Base-by-base conservation (phyloP, 1,140 invertebrate genomes). In the Agrilus planipennis region DNA sequence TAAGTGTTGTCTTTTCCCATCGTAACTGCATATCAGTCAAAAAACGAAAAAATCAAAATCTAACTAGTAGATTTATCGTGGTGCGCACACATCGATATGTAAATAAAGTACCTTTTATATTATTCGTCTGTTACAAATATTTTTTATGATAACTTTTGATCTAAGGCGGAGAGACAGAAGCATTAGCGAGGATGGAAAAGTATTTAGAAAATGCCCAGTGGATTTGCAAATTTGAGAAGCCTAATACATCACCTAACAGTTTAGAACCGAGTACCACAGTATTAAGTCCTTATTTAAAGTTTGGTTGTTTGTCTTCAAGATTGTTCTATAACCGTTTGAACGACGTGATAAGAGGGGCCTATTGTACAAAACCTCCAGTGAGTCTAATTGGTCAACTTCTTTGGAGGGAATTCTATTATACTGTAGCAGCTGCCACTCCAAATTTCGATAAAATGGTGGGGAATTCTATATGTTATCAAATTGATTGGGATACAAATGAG, bases 331-430 rank as follows among this genome's bases (percentile, higher is more conserved):
- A 85, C 55, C 76, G 89, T 57, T 63, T 92, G 18, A 79, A 79
- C 4, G 82, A 89, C 52, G 67, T 90, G 1, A 91, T 88, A 52
- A 81, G 76, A 63, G 84, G 83, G 75, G 79, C 90, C 6, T 89
- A 88, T 57, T 77, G 80, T 49, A 73, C 76, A 0, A 70, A 76
- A 11, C 88, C 88, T 2, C 87, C 89, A 1, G 60, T 90, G 4
- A 88, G 85, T 1, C 62, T 92, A 10, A 84, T 90, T 60, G 87
- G 87, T 0, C 88, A 93, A 63, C 64, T 93, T 15, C 58, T 91
- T 1, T 91, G 87, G 87, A 69, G 89, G 34, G 88, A 93, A 61
- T 93, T 91, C 57, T 91, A 90, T 58, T 91, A 93, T 57, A 84
- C 81, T 53, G 84, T 82, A 2, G 86, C 87, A 0, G 88, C 86